Conservation (phyloP, 2,888 invertebrate genomes). For the Epistrophe eligans region DNA sequence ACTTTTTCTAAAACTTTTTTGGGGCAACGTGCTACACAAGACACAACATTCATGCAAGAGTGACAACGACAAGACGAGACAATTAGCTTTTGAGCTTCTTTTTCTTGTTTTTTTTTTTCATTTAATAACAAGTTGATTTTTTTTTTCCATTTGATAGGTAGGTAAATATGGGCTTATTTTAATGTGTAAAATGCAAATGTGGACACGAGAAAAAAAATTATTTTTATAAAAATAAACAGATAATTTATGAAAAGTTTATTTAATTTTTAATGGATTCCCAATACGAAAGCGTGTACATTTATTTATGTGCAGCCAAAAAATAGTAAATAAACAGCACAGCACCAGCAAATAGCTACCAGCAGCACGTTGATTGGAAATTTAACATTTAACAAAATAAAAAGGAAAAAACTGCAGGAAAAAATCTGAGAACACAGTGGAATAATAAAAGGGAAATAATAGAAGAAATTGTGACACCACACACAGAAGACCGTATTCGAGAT, state of each 20-base stretch:
- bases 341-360: neutral
- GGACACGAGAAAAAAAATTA: neutral
- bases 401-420: neutral
- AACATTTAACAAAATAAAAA: neutral
- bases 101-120: constrained; percentile 1
- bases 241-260: neutral
- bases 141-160: constrained; percentile 4
- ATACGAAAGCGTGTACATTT: neutral
- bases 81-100: constrained; percentile 8
- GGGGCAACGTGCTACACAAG: constrained; percentile 28
- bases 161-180: constrained; percentile 12
- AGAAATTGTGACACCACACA: constrained; percentile 5
- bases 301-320: neutral
- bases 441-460: neutral
- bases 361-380: constrained; percentile 6
- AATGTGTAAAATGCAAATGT: constrained; percentile 6
- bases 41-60: constrained; percentile 28
- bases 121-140: constrained; percentile 22
- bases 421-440: constrained; percentile 1
- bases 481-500: neutral
- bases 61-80: constrained; percentile 18
- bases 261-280: neutral
- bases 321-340: constrained; percentile 20
- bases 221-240: neutral
- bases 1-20: constrained; percentile 8